These are phyloP conservation scores for Zaprionus bogoriensis DNA, from an alignment of 2,888 invertebrate species.

Conservation along the genomic window DNA sequence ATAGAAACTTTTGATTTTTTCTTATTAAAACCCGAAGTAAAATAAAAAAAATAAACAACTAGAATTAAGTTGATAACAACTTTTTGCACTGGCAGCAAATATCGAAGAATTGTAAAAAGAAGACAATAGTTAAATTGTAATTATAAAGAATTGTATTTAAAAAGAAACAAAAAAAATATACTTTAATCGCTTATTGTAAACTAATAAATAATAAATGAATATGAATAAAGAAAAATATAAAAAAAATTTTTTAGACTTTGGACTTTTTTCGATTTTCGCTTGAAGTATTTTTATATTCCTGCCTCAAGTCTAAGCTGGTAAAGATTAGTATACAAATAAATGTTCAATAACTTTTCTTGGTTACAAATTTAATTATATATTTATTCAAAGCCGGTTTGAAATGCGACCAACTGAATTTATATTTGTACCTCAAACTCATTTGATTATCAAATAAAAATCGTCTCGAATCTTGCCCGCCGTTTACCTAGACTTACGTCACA, in stretches of 20 bases:
- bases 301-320: too few relatives aligned
- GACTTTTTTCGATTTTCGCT: background rate
- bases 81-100: constrained; percentile 82
- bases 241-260: constrained; percentile 15
- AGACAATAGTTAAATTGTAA: constrained; percentile 81
- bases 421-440: constrained; percentile 6
- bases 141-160: constrained; percentile 75
- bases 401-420: constrained; percentile 4
- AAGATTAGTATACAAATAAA: too few relatives aligned
- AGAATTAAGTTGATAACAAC: constrained; percentile 56
- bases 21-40: constrained; percentile 52
- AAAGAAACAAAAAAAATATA: constrained; percentile 43
- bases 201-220: constrained; percentile 78
- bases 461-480: background rate
- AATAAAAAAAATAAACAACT: constrained; percentile 30
- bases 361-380: too few relatives aligned
- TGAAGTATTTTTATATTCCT: background rate
- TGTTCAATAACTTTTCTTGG: too few relatives aligned
- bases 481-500: constrained; percentile 21
- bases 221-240: constrained; percentile 65
- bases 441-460: constrained; percentile 7
- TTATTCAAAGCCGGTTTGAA: constrained; percentile 22
- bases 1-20: constrained; percentile 74
- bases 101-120: constrained; percentile 74
- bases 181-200: constrained; percentile 79